These are phyloP conservation scores for Noctua janthe DNA, from an alignment of 2,888 invertebrate species.

Conservation along the genomic window DNA sequence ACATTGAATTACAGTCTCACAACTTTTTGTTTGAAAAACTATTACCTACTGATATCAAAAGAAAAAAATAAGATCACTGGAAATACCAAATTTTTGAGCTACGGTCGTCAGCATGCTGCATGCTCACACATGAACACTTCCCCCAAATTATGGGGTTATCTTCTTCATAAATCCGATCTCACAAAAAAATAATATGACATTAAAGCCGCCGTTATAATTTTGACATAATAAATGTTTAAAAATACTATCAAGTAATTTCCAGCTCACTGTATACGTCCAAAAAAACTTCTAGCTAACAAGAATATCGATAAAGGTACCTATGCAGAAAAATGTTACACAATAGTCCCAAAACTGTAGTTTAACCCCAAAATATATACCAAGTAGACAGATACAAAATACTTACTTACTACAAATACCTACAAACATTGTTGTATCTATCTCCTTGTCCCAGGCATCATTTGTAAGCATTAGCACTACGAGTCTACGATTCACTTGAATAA, in stretches of 20 bases:
- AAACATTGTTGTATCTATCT: conserved; percentile 25
- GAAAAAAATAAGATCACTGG: not conserved
- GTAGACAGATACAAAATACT: conserved; percentile 54
- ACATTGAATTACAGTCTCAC: too few species aligned
- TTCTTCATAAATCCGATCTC: not conserved
- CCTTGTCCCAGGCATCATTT: conserved; percentile 74
- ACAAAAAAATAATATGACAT: not conserved
- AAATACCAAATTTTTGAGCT: not conserved
- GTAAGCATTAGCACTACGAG: conserved; percentile 74
- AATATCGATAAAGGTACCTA: not conserved
- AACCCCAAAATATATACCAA: not conserved
- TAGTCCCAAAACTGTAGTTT: not conserved
- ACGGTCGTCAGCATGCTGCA: not conserved
- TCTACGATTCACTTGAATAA: conserved; percentile 75
- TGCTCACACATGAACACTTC: not conserved
- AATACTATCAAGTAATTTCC: not conserved
- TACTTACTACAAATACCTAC: conserved; percentile 45
- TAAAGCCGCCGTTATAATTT: not conserved
- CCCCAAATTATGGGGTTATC: not conserved
- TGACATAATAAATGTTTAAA: not conserved
- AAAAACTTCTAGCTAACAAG: not conserved
- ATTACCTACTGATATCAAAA: not conserved
- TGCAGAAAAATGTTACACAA: not conserved
- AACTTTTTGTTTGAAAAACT: not conserved
- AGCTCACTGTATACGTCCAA: not conserved